Evolutionary conservation across 92 coral and sea anemone species (phyloP).

Genomic region (Epizoanthus scotinus): DNA sequence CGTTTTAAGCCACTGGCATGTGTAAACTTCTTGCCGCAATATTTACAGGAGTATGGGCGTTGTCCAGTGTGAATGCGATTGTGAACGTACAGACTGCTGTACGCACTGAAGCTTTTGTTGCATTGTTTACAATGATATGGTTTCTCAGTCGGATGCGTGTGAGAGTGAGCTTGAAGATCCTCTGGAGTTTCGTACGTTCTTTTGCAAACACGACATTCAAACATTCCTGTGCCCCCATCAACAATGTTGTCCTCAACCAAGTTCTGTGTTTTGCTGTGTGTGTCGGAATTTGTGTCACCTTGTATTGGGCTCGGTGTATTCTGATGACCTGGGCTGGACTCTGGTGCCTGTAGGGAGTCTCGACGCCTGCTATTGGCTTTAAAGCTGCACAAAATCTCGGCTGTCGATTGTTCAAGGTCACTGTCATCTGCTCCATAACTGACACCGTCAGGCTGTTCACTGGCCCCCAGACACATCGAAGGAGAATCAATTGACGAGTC

Average conservation of each 20-base stretch:
- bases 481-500: constrained; percentile 29
- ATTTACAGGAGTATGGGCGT: constrained; percentile 65
- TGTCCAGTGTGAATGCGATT: constrained; percentile 72
- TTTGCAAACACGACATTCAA: constrained; percentile 3
- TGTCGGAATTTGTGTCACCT: neutral
- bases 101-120: constrained; percentile 60
- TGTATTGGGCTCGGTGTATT: neutral
- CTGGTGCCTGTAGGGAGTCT: constrained; percentile 9
- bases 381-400: constrained; percentile 83
- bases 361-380: constrained; percentile 48
- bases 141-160: constrained; percentile 44
- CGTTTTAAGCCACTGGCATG: constrained; percentile 75
- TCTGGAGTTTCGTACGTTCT: constrained; percentile 10
- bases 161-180: constrained; percentile 37
- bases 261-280: neutral
- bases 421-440: constrained; percentile 32
- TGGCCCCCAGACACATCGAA: neutral
- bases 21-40: constrained; percentile 66
- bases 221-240: neutral
- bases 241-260: neutral
- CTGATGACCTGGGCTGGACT: neutral
- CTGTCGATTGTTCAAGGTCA: constrained; percentile 69
- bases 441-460: neutral
- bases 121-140: constrained; percentile 62
- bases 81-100: constrained; percentile 72